Evolutionary conservation across 2,888 invertebrate genomes (phyloP).

Genomic region (Habroteleia sp.): DNA sequence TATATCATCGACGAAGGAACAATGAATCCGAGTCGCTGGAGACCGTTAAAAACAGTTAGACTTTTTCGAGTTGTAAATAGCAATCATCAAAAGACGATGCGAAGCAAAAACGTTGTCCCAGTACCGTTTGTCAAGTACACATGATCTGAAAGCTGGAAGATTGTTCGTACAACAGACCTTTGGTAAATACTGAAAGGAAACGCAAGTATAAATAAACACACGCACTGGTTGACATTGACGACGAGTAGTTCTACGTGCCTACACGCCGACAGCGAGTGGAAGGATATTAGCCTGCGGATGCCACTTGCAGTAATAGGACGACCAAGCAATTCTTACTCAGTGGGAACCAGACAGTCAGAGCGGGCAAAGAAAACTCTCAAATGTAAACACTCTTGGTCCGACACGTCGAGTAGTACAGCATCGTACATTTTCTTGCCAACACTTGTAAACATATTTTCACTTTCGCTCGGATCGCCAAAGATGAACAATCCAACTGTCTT

Average conservation of each 20-base stretch:
- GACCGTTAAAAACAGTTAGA: too few relatives aligned
- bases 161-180: conserved; percentile 9
- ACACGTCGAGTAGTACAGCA: conserved; percentile 23
- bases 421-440: conserved; percentile 8
- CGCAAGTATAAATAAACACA: conserved; percentile 31
- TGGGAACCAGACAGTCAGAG: neutral
- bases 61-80: too few relatives aligned
- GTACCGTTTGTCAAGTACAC: conserved; percentile 6
- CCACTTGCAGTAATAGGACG: conserved; percentile 71
- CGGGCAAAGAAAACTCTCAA: conserved; percentile 28
- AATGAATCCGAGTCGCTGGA: too few relatives aligned
- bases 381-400: conserved; percentile 25
- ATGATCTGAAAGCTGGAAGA: conserved; percentile 1
- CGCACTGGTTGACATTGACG: conserved; percentile 23
- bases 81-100: conserved; percentile 3
- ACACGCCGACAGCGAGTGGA: conserved; percentile 74
- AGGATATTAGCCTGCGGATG: conserved; percentile 76
- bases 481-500: too few relatives aligned
- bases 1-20: too few relatives aligned
- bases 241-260: conserved; percentile 60
- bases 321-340: conserved; percentile 53
- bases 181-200: conserved; percentile 26
- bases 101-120: neutral
- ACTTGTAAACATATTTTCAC: conserved; percentile 33
- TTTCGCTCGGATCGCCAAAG: too few relatives aligned